These are phyloP conservation scores for Nebria ingens DNA, from an alignment of 1,140 invertebrate species.

Conservation along the genomic window DNA sequence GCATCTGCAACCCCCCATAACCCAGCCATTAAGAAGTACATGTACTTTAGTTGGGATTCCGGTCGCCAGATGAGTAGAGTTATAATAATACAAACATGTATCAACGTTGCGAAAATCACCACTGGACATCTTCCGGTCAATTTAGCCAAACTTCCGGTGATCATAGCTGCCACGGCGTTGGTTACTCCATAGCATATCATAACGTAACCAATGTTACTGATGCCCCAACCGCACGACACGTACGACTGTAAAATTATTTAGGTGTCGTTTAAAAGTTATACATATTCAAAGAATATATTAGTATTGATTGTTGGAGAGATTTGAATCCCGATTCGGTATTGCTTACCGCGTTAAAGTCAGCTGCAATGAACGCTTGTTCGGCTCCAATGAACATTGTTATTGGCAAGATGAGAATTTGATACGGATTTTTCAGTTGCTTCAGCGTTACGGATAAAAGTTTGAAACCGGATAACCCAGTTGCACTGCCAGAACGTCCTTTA, in stretches of 20 bases:
- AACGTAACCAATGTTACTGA: constrained; percentile 81
- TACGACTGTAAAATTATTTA: constrained; percentile 58
- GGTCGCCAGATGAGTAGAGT: constrained; percentile 66
- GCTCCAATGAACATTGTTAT: constrained; percentile 91
- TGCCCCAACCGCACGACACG: constrained; percentile 80
- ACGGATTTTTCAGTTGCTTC: constrained; percentile 59
- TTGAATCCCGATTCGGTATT: background rate
- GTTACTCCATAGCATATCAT: constrained; percentile 84
- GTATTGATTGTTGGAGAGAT: no score
- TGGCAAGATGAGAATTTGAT: constrained; percentile 77
- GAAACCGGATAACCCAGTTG: constrained; percentile 40
- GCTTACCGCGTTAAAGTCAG: constrained; percentile 78
- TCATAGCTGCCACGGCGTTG: constrained; percentile 70
- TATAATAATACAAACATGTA: constrained; percentile 58
- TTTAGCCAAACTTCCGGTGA: constrained; percentile 70
- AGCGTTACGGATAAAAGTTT: constrained; percentile 67
- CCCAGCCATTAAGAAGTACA: constrained; percentile 77
- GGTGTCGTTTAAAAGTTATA: background rate
- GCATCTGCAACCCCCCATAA: constrained; percentile 87
- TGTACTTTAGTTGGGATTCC: constrained; percentile 49
- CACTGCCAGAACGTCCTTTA: constrained; percentile 34
- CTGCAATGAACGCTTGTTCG: constrained; percentile 85
- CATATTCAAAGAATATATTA: no score
- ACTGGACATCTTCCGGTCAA: constrained; percentile 66
- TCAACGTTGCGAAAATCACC: constrained; percentile 58